Base-by-base conservation (phyloP, 1,140 invertebrate genomes). In the Drosophila lacertosa region DNA sequence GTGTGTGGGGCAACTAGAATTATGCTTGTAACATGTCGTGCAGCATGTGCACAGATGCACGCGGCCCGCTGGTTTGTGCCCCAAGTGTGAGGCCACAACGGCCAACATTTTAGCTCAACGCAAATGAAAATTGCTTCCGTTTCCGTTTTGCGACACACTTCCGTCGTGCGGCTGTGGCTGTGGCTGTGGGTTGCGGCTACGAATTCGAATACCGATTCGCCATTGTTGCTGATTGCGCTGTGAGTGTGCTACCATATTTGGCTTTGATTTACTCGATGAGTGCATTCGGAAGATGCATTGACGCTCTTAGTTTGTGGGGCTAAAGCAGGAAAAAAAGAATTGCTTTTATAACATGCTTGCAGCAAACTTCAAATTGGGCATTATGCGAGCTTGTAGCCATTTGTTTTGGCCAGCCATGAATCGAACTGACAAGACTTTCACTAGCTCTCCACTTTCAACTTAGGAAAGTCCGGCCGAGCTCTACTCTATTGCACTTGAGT, bases 71-170 rank as follows among this genome's bases (percentile, higher is more conserved):
- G 42, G 29, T 32, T 57, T 35, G 15, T 26, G n/a, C 44, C 44
- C 37, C 39, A 32, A 53, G 57, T 74, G 51, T 53, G 74, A 64
- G 63, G 77, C 78, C 74, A 68, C 57, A 73, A 75, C 68, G 57
- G 71, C 73, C 73, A 67, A 66, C 74, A 88, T 73, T 77, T 64
- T 55, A 88, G 71, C 82, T 86, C 69, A 70, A 86, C 82, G 69
- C 77, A 88, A 86, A 86, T 88, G 82, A 88, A 88, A 88, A 88
- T 88, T 88, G 82, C 83, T 89, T 88, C 82, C 82, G 82, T 57
- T 88, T 88, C 71, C 74, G 71, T 65, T 63, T 58, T 69, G 55
- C 58, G 58, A 29, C 53, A 58, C 47, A 64, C 57, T 69, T 77
- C 82, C 82, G 82, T 57, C 63, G 62, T 53, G n/a, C n/a, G 73